These are phyloP conservation scores for Thalassophryne amazonica DNA, from an alignment of 2,797 vertebrate species.

Conservation along the genomic window DNA sequence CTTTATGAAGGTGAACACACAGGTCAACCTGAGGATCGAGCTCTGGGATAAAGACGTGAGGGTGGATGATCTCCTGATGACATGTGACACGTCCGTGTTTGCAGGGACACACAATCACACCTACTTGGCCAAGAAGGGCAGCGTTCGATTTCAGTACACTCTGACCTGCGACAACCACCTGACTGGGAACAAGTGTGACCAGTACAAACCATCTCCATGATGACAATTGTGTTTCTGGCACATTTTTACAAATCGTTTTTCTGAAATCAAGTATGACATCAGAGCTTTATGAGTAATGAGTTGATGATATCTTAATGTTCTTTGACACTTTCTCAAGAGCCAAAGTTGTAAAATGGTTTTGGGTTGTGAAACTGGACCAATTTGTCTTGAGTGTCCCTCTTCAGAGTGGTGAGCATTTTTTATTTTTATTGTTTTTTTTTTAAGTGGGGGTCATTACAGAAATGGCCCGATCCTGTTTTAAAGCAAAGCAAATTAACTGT, in stretches of 20 bases:
- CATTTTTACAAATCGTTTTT: neutral
- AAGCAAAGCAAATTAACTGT: too few species aligned
- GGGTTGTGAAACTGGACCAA: too few species aligned
- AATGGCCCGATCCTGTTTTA: too few species aligned
- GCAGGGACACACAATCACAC: neutral
- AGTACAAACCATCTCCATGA: neutral
- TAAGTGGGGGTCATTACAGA: too few species aligned
- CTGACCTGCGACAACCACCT: neutral
- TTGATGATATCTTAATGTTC: too few species aligned
- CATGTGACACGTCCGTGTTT: neutral
- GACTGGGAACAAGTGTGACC: neutral
- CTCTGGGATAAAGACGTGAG: neutral
- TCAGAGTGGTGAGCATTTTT: too few species aligned
- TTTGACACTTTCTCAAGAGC: too few species aligned
- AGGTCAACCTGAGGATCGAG: neutral
- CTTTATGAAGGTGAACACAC: slow-evolving; percentile 33
- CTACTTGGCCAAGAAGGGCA: neutral
- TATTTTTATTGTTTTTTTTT: too few species aligned
- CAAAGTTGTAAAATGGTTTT: too few species aligned
- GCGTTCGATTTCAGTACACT: neutral
- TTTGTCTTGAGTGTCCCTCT: too few species aligned
- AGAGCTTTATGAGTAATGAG: too few species aligned
- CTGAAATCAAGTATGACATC: neutral
- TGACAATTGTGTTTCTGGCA: neutral
- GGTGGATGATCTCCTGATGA: neutral